Percentiles rank a stretch among this genome's conserved stretches.
Conservation (phyloP, 2,797 vertebrate species). For the Coreius guichenoti region DNA sequence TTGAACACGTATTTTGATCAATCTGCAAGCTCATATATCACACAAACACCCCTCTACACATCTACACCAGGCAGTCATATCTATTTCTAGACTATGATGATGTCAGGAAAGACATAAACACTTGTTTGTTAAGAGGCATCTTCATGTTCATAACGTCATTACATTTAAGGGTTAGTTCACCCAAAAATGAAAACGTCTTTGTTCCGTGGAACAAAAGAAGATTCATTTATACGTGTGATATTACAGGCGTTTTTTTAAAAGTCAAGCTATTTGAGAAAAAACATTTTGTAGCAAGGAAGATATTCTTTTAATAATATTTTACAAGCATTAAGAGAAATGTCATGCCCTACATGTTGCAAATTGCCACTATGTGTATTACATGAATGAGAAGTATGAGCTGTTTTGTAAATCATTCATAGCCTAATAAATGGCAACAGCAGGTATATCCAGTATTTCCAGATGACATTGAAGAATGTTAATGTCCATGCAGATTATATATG, state of each 20-base stretch:
- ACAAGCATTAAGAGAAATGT: not conserved
- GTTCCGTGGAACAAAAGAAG: not conserved
- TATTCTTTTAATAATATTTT: not conserved
- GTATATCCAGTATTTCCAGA: slow-evolving; percentile 17
- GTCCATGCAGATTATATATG: not conserved
- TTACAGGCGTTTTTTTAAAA: not conserved
- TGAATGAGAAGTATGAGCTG: not conserved
- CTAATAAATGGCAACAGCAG: not conserved
- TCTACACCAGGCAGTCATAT: slow-evolving; percentile 19
- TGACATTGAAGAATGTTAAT: not conserved
- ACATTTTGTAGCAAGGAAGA: not conserved
- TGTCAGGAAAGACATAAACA: slow-evolving; percentile 33
- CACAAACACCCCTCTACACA: slow-evolving; percentile 21
- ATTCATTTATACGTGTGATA: not conserved
- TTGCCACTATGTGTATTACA: not conserved
- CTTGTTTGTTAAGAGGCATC: slow-evolving; percentile 1
- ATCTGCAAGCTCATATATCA: slow-evolving; percentile 33
- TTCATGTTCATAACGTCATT: not conserved
- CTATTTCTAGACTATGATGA: slow-evolving; percentile 31
- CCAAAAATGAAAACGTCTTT: not conserved
- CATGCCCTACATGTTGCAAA: not conserved
- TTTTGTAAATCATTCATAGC: not conserved
- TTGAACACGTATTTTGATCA: slow-evolving; percentile 40
- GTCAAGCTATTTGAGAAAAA: not conserved
- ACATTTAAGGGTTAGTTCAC: not conserved